Percentiles rank a stretch among this genome's conserved stretches.
Evolutionary conservation across 2,888 invertebrate species (phyloP).

Genomic region (Axea sp.): DNA sequence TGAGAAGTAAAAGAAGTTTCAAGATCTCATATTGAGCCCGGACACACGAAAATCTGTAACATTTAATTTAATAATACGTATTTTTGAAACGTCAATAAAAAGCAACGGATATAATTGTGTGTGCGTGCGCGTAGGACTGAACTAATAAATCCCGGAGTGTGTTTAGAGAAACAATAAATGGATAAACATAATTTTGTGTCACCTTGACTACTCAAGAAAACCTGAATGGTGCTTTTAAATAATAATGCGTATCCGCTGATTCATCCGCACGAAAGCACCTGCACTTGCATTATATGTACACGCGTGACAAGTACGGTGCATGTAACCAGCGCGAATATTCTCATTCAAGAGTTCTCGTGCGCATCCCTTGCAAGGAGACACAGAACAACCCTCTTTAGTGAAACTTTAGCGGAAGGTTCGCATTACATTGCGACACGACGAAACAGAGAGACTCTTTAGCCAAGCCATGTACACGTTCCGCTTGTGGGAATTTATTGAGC

Average conservation of each 20-base stretch:
- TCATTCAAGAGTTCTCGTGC: slow-evolving; percentile 56
- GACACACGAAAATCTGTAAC: too few relatives aligned
- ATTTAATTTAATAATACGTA: too few relatives aligned
- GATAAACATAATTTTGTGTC: too few relatives aligned
- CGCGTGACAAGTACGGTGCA: slow-evolving; percentile 14
- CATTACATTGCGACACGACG: slow-evolving; percentile 63
- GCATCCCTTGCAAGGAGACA: slow-evolving; percentile 56
- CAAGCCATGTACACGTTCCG: slow-evolving; percentile 64
- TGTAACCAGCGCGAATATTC: slow-evolving; percentile 53
- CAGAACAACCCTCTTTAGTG: slow-evolving; percentile 60
- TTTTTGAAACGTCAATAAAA: too few relatives aligned
- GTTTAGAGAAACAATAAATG: too few relatives aligned
- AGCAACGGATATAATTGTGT: too few relatives aligned
- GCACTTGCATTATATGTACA: slow-evolving; percentile 39
- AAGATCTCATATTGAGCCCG: too few relatives aligned
- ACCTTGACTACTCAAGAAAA: too few relatives aligned
- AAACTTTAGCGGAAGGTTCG: slow-evolving; percentile 67
- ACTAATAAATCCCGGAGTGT: too few relatives aligned
- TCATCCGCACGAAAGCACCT: slow-evolving; percentile 38
- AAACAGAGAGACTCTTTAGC: slow-evolving; percentile 55
- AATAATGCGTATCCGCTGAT: slow-evolving; percentile 38
- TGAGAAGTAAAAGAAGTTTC: too few relatives aligned
- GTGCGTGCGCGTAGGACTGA: too few relatives aligned
- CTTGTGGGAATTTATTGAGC: slow-evolving; percentile 65
- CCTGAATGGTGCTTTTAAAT: too few relatives aligned